A percentile compares a stretch with the other conserved stretches of the same genome.
These are phyloP conservation scores for Vanessa atalanta DNA, from an alignment of 1,140 invertebrate species.

Conservation along the genomic window DNA sequence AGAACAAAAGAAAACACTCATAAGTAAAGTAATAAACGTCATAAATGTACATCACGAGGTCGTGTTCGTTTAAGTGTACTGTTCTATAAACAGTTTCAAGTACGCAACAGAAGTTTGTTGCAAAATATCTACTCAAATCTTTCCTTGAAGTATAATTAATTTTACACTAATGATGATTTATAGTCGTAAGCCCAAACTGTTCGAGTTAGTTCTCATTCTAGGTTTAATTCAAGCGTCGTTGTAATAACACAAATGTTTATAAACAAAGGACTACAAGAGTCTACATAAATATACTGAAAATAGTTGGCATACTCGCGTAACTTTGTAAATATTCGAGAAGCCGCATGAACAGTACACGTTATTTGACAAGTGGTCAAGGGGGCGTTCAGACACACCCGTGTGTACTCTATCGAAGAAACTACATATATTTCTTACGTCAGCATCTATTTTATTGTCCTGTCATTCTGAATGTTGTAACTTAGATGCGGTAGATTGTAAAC, in stretches of 20 bases:
- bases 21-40: slow-evolving; percentile 26
- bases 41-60: slow-evolving; percentile 18
- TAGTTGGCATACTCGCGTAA: slow-evolving; percentile 16
- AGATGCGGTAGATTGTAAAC: slow-evolving; percentile 35
- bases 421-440: slow-evolving; percentile 21
- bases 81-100: slow-evolving; percentile 29
- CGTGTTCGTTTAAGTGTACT: slow-evolving; percentile 8
- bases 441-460: slow-evolving; percentile 34
- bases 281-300: slow-evolving; percentile 38
- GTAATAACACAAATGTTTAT: slow-evolving; percentile 33
- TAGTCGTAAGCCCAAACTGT: slow-evolving; percentile 38
- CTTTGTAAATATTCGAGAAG: slow-evolving; percentile 15
- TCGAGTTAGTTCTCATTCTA: slow-evolving; percentile 19
- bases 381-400: slow-evolving; percentile 21
- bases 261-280: slow-evolving; percentile 34
- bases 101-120: slow-evolving; percentile 21
- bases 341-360: slow-evolving; percentile 18
- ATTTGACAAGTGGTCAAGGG: slow-evolving; percentile 8
- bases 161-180: slow-evolving; percentile 19
- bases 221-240: slow-evolving; percentile 24
- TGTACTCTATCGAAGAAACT: slow-evolving; percentile 21
- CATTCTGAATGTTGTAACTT: slow-evolving; percentile 28
- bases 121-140: slow-evolving; percentile 21
- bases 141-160: slow-evolving; percentile 13
- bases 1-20: slow-evolving; percentile 62